These are phyloP conservation scores for Lonchura striata DNA, from an alignment of 2,113 vertebrate species.

Conservation along the genomic window DNA sequence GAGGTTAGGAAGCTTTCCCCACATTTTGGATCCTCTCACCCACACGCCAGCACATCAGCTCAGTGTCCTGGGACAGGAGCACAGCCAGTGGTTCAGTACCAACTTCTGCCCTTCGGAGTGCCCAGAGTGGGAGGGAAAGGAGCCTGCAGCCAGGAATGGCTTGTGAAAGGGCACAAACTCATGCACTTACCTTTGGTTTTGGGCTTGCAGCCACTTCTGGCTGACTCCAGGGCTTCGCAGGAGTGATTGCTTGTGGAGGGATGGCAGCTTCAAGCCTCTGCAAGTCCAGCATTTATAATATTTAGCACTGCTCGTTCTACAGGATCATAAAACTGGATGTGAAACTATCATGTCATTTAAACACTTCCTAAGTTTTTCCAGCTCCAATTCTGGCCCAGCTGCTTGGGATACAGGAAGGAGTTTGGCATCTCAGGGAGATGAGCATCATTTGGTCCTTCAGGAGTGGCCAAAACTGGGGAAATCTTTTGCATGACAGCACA, in stretches of 20 bases:
- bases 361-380: not conserved
- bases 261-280: conserved; percentile 71
- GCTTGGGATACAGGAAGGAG: not conserved
- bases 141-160: not conserved
- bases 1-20: not conserved
- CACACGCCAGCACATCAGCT: accelerated
- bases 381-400: not conserved
- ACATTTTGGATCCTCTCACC: not conserved
- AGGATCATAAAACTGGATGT: not conserved
- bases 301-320: conserved; percentile 32
- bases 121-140: accelerated
- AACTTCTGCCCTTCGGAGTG: not conserved
- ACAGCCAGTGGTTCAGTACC: not conserved
- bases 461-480: not conserved
- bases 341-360: not conserved
- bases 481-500: not conserved
- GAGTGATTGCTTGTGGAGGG: not conserved
- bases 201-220: not conserved
- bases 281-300: conserved; percentile 54
- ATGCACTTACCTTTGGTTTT: conserved; percentile 46
- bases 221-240: conserved; percentile 22
- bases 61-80: not conserved
- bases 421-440: not conserved
- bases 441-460: not conserved
- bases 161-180: accelerated